These are phyloP conservation scores for Taenaris catops DNA, from an alignment of 2,888 invertebrate species.

Conservation along the genomic window DNA sequence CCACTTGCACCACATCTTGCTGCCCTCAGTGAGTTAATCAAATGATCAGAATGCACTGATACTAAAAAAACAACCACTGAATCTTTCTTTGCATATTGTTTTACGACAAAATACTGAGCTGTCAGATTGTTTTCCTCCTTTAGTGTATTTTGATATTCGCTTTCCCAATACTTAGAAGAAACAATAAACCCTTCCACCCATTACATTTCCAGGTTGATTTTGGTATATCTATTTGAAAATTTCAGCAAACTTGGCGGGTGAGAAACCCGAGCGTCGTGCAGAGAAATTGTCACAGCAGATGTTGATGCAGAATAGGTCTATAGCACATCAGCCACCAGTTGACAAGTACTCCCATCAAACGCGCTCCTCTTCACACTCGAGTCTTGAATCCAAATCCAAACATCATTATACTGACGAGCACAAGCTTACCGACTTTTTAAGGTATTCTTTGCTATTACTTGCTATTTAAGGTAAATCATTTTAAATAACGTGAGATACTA, in stretches of 20 bases:
- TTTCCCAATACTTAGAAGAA: too few species aligned
- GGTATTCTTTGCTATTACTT: slow-evolving; percentile 37
- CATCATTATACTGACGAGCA: slow-evolving; percentile 80
- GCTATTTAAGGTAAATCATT: too few species aligned
- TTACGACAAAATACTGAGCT: too few species aligned
- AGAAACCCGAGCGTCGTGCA: slow-evolving; percentile 61
- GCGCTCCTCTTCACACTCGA: slow-evolving; percentile 63
- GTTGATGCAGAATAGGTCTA: slow-evolving; percentile 81
- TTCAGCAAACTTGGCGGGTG: slow-evolving; percentile 58
- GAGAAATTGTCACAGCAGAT: slow-evolving; percentile 81
- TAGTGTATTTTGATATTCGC: too few species aligned
- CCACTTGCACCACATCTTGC: slow-evolving; percentile 71
- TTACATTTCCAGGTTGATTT: too few species aligned
- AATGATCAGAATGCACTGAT: too few species aligned
- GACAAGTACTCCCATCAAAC: slow-evolving; percentile 81
- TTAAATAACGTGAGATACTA: too few species aligned
- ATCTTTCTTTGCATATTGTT: too few species aligned
- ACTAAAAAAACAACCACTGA: too few species aligned
- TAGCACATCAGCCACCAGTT: slow-evolving; percentile 77
- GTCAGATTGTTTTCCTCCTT: too few species aligned
- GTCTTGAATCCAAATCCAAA: slow-evolving; percentile 55
- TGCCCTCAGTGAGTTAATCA: slow-evolving; percentile 65
- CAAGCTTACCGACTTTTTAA: slow-evolving; percentile 85
- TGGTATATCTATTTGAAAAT: too few species aligned
- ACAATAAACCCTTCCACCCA: too few species aligned